These are phyloP conservation scores for Seriola quinqueradiata DNA, from an alignment of 2,113 vertebrate species.

Conservation along the genomic window DNA sequence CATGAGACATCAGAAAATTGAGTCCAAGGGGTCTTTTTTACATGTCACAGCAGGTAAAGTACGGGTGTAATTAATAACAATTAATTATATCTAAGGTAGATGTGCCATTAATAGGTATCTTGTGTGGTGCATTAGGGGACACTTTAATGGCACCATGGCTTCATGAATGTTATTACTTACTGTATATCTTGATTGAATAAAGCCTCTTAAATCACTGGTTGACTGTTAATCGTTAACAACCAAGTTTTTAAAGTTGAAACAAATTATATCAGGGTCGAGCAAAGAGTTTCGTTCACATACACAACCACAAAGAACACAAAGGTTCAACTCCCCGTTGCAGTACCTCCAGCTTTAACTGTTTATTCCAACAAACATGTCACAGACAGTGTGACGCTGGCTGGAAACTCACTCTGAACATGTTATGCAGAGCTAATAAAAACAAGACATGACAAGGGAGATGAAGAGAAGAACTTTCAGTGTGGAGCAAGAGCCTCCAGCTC, in stretches of 20 bases:
- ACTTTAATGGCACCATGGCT: no score
- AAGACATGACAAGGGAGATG: slow-evolving; percentile 21
- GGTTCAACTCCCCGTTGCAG: background rate
- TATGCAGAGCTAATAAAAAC: slow-evolving; percentile 7
- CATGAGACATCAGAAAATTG: no score
- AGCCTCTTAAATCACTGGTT: background rate
- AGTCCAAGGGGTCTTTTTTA: no score
- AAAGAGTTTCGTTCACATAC: background rate
- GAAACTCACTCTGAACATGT: slow-evolving; percentile 24
- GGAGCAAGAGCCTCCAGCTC: slow-evolving; percentile 20
- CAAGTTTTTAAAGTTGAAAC: background rate
- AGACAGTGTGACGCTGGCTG: slow-evolving; percentile 4
- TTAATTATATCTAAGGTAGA: no score
- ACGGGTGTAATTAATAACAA: no score
- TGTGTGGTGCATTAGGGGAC: no score
- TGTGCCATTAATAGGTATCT: no score
- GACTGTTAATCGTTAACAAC: background rate
- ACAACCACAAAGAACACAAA: background rate
- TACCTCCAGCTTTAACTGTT: background rate
- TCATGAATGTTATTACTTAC: background rate
- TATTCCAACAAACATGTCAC: background rate
- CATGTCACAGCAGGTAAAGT: no score
- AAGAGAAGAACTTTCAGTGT: background rate
- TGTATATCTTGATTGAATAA: background rate
- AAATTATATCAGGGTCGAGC: background rate